A percentile compares a stretch with the other conserved stretches of the same genome.
Evolutionary conservation across 2,888 invertebrate species (phyloP).

Genomic region (Hecatera dysodea): DNA sequence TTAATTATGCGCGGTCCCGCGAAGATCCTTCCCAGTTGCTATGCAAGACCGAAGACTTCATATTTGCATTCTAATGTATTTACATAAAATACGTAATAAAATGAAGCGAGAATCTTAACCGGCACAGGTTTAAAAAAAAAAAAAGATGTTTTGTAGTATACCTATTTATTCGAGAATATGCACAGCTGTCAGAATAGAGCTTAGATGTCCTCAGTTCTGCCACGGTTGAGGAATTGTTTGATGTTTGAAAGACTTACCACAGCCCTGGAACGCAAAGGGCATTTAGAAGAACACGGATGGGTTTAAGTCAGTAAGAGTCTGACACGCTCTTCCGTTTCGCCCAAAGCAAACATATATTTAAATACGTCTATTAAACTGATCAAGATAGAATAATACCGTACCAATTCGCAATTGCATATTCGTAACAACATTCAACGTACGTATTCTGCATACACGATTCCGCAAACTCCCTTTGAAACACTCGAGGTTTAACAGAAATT

Average conservation of each 20-base stretch:
- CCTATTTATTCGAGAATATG: background rate
- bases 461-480: background rate
- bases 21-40: background rate
- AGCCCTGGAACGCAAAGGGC: too few relatives aligned
- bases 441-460: background rate
- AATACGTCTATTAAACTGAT: too few relatives aligned
- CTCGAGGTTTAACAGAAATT: background rate
- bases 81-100: slow-evolving; percentile 8
- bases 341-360: too few relatives aligned
- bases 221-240: too few relatives aligned
- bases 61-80: slow-evolving; percentile 21
- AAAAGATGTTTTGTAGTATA: background rate
- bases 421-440: background rate
- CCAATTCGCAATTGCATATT: background rate
- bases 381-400: background rate
- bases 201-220: background rate
- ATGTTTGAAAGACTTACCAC: too few relatives aligned
- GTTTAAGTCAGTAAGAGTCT: too few relatives aligned
- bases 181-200: background rate
- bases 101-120: background rate
- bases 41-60: slow-evolving; percentile 2
- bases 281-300: too few relatives aligned
- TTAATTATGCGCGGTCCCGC: slow-evolving; percentile 14
- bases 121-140: background rate
- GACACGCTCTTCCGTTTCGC: too few relatives aligned